Percentiles rank a stretch among this genome's conserved stretches.
Evolutionary conservation across 2,113 vertebrate species (phyloP).

Genomic region (Engystomops pustulosus): DNA sequence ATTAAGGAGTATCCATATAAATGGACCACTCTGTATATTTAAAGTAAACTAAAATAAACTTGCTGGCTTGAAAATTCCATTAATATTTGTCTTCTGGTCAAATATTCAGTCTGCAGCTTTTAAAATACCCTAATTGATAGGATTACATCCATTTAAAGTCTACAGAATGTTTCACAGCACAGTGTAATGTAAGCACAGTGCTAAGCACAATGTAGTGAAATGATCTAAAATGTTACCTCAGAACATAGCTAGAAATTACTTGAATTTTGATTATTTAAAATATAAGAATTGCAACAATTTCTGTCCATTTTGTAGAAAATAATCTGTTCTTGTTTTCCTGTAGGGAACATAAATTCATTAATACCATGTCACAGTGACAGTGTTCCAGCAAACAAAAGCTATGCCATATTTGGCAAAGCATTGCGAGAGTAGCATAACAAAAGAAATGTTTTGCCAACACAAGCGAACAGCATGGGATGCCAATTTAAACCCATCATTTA

Average conservation of each 20-base stretch:
- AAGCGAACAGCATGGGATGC: neutral
- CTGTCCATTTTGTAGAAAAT: neutral
- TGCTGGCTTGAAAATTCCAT: too few relatives aligned
- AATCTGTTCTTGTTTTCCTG: neutral
- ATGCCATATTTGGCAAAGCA: conserved; percentile 40
- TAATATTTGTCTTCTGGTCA: too few relatives aligned
- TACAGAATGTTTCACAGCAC: too few relatives aligned
- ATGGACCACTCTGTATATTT: too few relatives aligned
- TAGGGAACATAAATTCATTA: conserved; percentile 29
- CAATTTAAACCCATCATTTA: neutral
- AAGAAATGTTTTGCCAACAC: neutral
- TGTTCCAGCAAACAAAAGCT: conserved; percentile 27
- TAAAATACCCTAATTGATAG: neutral
- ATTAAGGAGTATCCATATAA: too few relatives aligned
- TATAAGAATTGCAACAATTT: neutral
- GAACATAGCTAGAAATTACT: neutral
- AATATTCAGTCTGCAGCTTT: too few relatives aligned
- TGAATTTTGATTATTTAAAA: conserved; percentile 29
- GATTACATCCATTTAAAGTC: too few relatives aligned
- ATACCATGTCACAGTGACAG: conserved; percentile 26
- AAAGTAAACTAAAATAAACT: too few relatives aligned
- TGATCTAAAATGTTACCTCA: neutral
- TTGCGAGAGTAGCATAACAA: conserved; percentile 1
- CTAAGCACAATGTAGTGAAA: neutral
- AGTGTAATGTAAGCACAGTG: neutral